These are phyloP conservation scores for Climacteris rufus DNA, from an alignment of 2,113 vertebrate species.

Conservation along the genomic window DNA sequence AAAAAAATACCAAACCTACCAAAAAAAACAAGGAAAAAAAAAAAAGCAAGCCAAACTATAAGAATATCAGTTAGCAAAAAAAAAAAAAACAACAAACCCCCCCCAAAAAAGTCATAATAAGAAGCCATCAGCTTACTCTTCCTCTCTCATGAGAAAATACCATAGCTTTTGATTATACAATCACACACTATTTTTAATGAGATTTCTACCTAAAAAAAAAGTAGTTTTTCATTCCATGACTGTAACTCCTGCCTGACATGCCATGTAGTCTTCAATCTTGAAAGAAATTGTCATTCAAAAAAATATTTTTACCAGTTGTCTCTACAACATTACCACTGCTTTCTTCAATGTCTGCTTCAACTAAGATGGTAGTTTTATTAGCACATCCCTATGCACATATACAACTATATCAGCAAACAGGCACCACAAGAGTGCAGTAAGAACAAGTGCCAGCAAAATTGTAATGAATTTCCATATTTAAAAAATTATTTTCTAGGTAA, in stretches of 20 bases:
- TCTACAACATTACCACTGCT: not conserved
- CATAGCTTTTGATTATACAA: not conserved
- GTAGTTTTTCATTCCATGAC: not conserved
- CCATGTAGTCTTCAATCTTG: not conserved
- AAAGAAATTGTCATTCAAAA: not conserved
- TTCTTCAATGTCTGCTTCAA: not conserved
- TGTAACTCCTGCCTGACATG: not conserved
- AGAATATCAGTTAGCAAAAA: not conserved
- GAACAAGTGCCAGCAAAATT: not conserved
- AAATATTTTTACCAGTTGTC: not conserved
- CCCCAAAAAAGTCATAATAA: not conserved
- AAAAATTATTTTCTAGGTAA: not conserved
- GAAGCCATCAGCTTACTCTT: not conserved
- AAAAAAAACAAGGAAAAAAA: not conserved
- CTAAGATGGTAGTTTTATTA: not conserved
- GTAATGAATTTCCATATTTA: not conserved
- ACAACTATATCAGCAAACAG: not conserved
- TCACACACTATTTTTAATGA: fast-evolving
- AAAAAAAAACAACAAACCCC: not conserved
- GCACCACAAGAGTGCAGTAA: not conserved
- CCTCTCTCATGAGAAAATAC: not conserved
- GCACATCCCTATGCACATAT: not conserved
- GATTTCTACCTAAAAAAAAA: fast-evolving
- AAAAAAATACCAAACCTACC: not conserved
- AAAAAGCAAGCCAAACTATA: not conserved